Base-by-base conservation (phyloP, 2,888 invertebrate species). In the Ormyrus thymus region DNA sequence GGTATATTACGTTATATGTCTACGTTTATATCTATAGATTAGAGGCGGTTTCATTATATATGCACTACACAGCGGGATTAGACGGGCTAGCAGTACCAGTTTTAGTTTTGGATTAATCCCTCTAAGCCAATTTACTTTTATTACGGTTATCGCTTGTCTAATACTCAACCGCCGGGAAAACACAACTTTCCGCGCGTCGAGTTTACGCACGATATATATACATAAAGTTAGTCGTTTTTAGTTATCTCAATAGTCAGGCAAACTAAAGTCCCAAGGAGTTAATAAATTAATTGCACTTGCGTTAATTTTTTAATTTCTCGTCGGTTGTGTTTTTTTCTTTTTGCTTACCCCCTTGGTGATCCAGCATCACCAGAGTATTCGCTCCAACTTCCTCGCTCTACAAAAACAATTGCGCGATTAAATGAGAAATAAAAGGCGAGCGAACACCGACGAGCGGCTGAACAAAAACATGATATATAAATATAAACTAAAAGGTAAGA, bases 341-440 rank as follows among this genome's bases (percentile, higher is more conserved):
- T 84, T 85, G 93, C 96, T 96, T 96, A 97, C 97, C 97, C 95
- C 97, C 97, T 95, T 97, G 97, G 92, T 95, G 95, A 92, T 95
- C 94, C 93, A 97, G 93, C 94, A 94, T 94, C 92, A 95, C 95
- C 93, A 97, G 92, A 90, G 97, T 97, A 93, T 95, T 95, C 92
- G 95, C 94, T 91, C 97, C 97, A 91, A 95, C 94, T 91, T 97
- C 97, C 94, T 97, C 95, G 93, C 96, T 97, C 97, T 97, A 95
- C 92, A 94, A 86, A 80, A 87, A 86, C 84, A 74, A 71, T 85
- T 83, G 83, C 79, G 78, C 83, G 85, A 80, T 84, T 80, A 83
- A 85, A 83, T 70, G 76, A 83, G 83, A 81, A 82, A 82, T 84
- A 77, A 79, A 53, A 50, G 5, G 76, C 76, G 69, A 13, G 11